Percentiles rank a stretch among this genome's conserved stretches.
Evolutionary conservation across 2,797 vertebrate species (phyloP).

Genomic region (Bradypodion ventrale): DNA sequence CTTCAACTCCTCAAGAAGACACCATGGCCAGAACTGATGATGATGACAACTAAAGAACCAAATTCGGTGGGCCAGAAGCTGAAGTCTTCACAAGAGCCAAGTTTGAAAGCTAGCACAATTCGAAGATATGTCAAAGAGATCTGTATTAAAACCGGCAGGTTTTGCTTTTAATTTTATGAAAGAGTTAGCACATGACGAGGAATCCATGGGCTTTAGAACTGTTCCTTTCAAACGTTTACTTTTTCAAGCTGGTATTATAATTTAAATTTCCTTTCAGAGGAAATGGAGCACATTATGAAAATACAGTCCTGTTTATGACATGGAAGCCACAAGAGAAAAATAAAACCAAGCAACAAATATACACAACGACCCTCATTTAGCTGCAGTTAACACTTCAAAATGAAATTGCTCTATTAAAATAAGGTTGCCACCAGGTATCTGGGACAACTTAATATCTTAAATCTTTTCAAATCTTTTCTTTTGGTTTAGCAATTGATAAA

Average conservation of each 20-base stretch:
- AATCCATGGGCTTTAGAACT: constrained; percentile 72
- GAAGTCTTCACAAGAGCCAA: constrained; percentile 59
- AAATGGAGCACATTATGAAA: constrained; percentile 47
- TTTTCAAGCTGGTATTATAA: constrained; percentile 69
- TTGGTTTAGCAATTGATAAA: constrained; percentile 73
- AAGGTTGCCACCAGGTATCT: constrained; percentile 55
- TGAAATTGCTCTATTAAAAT: constrained; percentile 55
- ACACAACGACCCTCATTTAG: constrained; percentile 32
- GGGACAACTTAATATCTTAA: constrained; percentile 56
- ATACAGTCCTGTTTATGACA: not conserved
- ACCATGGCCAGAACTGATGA: constrained; percentile 66
- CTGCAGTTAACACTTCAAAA: constrained; percentile 60
- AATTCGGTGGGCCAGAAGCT: constrained; percentile 32
- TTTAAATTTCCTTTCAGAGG: constrained; percentile 62
- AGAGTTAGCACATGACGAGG: constrained; percentile 66
- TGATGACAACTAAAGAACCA: constrained; percentile 58
- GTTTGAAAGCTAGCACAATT: constrained; percentile 62
- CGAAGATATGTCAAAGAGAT: constrained; percentile 67
- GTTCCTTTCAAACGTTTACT: constrained; percentile 65
- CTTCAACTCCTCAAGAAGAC: constrained; percentile 56
- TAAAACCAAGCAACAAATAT: not conserved
- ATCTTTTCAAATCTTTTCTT: constrained; percentile 52
- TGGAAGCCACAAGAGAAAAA: constrained; percentile 46
- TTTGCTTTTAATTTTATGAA: constrained; percentile 40
- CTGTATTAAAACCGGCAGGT: constrained; percentile 64